Conservation (phyloP, 2,113 vertebrate species). For the Oxyruncus cristatus region DNA sequence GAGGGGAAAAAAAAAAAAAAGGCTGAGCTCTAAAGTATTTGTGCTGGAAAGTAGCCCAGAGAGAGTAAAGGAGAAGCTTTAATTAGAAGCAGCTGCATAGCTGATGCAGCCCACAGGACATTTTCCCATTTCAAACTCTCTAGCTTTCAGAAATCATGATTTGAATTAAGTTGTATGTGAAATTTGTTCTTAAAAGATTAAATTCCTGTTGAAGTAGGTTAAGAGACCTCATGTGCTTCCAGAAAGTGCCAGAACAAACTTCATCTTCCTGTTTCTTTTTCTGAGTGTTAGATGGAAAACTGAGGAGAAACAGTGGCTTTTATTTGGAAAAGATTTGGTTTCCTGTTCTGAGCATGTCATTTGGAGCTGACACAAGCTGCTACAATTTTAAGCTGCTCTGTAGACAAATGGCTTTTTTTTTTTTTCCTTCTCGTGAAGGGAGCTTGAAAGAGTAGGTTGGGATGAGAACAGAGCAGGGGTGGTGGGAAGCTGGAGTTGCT, state of each 20-base stretch:
- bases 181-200: conserved; percentile 68
- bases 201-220: conserved; percentile 52
- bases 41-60: conserved; percentile 79
- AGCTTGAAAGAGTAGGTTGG: conserved; percentile 53
- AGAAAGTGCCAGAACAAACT: conserved; percentile 59
- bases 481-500: conserved; percentile 32
- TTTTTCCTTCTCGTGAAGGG: background rate
- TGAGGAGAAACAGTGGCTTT: conserved; percentile 64
- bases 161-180: conserved; percentile 57
- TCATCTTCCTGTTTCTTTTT: conserved; percentile 59
- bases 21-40: conserved; percentile 78
- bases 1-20: conserved; percentile 26
- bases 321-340: conserved; percentile 69
- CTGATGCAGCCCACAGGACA: conserved; percentile 73
- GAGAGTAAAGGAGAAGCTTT: conserved; percentile 80
- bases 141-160: conserved; percentile 59
- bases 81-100: conserved; percentile 81
- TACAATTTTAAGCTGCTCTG: conserved; percentile 61
- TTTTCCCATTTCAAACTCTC: conserved; percentile 72
- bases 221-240: conserved; percentile 15
- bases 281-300: conserved; percentile 49
- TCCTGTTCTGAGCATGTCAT: conserved; percentile 69
- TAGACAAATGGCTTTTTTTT: conserved; percentile 54
- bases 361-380: conserved; percentile 68
- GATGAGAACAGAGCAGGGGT: conserved; percentile 34